A percentile compares a stretch with the other conserved stretches of the same genome.
phyloP scores from a whole-genome alignment of 2,888 invertebrate genomes.

The Patella depressa region DNA sequence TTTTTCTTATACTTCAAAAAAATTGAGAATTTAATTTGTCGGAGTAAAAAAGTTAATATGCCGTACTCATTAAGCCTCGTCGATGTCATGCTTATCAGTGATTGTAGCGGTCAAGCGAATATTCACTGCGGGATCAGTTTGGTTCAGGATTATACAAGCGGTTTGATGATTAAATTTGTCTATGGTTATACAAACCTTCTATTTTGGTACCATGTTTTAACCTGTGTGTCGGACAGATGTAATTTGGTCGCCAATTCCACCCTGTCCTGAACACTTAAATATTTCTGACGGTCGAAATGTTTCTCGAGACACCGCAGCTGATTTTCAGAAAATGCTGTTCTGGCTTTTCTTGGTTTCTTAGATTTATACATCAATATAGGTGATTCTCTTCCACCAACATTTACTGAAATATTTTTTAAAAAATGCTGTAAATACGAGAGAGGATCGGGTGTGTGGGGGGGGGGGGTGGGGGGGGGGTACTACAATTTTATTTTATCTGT shows the following conservation, averaged over 20 bases:
- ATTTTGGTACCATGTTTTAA: conserved; percentile 99
- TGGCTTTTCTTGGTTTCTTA: conserved; percentile 95
- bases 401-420: not conserved
- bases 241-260: conserved; percentile 97
- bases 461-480: too few relatives aligned
- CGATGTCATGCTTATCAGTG: too few relatives aligned
- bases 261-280: conserved; percentile 81
- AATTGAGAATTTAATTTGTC: too few relatives aligned
- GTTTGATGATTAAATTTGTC: not conserved
- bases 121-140: too few relatives aligned
- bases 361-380: conserved; percentile 44
- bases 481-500: too few relatives aligned
- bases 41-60: too few relatives aligned
- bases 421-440: too few relatives aligned
- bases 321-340: conserved; percentile 98
- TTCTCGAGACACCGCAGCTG: conserved; percentile 93
- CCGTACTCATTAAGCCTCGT: too few relatives aligned
- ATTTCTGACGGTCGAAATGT: conserved; percentile 96
- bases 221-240: conserved; percentile 97
- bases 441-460: too few relatives aligned
- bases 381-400: not conserved
- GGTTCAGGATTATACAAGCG: too few relatives aligned
- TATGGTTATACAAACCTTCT: conserved; percentile 77
- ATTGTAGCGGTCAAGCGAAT: too few relatives aligned
- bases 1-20: too few relatives aligned